Percentiles rank a stretch among this genome's conserved stretches.
These are phyloP conservation scores for Microtus agrestis DNA, from an alignment of 2,797 vertebrate genomes.

Conservation along the genomic window DNA sequence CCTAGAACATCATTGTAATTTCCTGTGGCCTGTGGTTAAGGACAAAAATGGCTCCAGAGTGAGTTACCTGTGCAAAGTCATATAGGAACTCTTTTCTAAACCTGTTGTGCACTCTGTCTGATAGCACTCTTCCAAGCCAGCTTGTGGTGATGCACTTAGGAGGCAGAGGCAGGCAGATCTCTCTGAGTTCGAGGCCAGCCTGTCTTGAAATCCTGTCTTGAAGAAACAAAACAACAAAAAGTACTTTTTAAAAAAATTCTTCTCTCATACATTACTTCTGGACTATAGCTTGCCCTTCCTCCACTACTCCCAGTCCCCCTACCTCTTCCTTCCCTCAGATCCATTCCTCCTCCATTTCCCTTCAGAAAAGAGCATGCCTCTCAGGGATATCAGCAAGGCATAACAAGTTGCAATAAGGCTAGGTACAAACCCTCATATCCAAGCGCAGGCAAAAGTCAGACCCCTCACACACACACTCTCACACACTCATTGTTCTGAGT, in stretches of 20 bases:
- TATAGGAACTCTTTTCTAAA: background rate
- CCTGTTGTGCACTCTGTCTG: background rate
- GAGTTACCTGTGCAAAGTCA: background rate
- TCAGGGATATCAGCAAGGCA: background rate
- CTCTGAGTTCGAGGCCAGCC: no score
- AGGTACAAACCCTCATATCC: background rate
- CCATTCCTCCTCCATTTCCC: background rate
- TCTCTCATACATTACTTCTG: background rate
- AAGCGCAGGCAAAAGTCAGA: background rate
- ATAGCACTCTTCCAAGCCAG: background rate
- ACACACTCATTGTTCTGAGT: background rate
- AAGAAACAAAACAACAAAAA: no score
- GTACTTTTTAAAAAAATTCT: background rate
- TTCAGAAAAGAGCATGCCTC: background rate
- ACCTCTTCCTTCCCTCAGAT: background rate
- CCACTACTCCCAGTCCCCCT: background rate
- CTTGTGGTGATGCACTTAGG: no score
- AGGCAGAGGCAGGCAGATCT: no score
- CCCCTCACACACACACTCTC: no score
- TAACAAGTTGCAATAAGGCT: background rate
- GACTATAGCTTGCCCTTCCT: background rate
- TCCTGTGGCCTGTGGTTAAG: slow-evolving; percentile 1
- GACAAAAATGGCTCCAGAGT: background rate
- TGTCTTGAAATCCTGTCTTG: no score
- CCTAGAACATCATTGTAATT: slow-evolving; percentile 43